Conservation (phyloP, 2,888 invertebrate genomes). For the Ecliptopera silaceata region DNA sequence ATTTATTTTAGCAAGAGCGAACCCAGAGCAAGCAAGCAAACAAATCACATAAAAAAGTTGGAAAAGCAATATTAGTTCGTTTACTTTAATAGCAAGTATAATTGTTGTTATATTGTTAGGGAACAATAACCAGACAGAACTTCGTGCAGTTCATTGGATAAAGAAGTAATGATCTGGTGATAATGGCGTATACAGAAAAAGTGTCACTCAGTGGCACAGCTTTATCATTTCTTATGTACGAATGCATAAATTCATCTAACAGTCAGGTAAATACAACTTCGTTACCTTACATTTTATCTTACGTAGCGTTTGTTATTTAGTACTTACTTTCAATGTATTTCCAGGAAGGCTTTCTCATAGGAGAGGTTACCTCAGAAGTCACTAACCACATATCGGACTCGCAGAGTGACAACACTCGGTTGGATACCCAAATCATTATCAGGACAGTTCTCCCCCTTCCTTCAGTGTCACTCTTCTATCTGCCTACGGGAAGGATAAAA, state of each 20-base stretch:
- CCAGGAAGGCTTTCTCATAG: conserved; percentile 86
- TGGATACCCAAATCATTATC: conserved; percentile 84
- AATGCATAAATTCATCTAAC: conserved; percentile 84
- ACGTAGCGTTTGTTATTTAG: not conserved
- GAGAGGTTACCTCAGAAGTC: conserved; percentile 84
- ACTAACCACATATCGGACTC: conserved; percentile 87
- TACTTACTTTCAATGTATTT: conserved; percentile 12
- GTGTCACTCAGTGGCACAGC: conserved; percentile 84
- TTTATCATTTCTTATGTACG: conserved; percentile 86
- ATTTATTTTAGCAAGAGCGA: too few relatives aligned
- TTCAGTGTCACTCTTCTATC: conserved; percentile 81
- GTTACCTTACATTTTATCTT: not conserved
- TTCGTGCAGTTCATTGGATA: not conserved
- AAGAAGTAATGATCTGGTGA: conserved; percentile 9
- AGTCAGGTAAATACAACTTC: conserved; percentile 76
- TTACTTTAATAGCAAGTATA: too few relatives aligned
- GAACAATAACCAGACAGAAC: too few relatives aligned
- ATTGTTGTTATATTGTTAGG: too few relatives aligned
- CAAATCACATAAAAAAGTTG: too few relatives aligned
- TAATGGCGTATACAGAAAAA: conserved; percentile 68
- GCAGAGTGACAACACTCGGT: conserved; percentile 84
- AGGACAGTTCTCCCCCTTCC: conserved; percentile 84
- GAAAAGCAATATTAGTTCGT: too few relatives aligned
- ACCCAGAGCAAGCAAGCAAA: too few relatives aligned
- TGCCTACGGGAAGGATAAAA: conserved; percentile 82